A percentile compares a stretch with the other conserved stretches of the same genome.
phyloP scores from a whole-genome alignment of 2,113 vertebrate genomes.

The Platichthys stellatus region DNA sequence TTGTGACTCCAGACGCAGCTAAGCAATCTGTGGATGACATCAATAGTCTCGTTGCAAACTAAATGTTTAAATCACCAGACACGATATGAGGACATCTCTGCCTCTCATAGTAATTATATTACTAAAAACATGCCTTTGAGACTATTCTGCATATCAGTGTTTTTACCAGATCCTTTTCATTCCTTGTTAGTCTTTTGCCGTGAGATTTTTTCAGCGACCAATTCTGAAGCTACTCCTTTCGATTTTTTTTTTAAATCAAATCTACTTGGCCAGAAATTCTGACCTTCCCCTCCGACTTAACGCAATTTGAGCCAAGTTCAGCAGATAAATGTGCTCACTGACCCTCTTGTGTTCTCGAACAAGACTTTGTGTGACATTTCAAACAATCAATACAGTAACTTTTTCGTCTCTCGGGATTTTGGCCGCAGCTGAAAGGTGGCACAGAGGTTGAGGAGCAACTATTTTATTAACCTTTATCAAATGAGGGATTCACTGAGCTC shows the following conservation, averaged over 20 bases:
- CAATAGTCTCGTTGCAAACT: neutral
- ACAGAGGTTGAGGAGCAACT: slow-evolving; percentile 43
- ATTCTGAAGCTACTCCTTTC: neutral
- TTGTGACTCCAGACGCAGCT: neutral
- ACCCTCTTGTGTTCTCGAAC: slow-evolving; percentile 15
- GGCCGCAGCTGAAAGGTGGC: slow-evolving; percentile 15
- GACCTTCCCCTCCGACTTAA: slow-evolving; percentile 37
- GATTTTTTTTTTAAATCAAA: neutral
- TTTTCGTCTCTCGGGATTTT: slow-evolving; percentile 35
- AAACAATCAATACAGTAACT: slow-evolving; percentile 59
- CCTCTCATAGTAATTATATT: slow-evolving; percentile 26
- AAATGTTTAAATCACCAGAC: neutral
- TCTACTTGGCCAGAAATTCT: neutral
- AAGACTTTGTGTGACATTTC: slow-evolving; percentile 58
- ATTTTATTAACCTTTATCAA: slow-evolving; percentile 65
- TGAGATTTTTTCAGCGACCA: neutral
- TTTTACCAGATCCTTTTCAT: neutral
- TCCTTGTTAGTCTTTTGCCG: neutral
- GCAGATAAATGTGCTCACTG: slow-evolving; percentile 35
- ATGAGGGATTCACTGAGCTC: slow-evolving; percentile 30
- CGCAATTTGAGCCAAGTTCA: slow-evolving; percentile 22
- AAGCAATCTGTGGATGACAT: neutral
- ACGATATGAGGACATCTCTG: slow-evolving; percentile 18
- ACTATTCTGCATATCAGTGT: neutral
- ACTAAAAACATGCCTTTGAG: neutral